These are phyloP conservation scores for Tamandua tetradactyla DNA, from an alignment of 2,797 vertebrate species.

Conservation along the genomic window DNA sequence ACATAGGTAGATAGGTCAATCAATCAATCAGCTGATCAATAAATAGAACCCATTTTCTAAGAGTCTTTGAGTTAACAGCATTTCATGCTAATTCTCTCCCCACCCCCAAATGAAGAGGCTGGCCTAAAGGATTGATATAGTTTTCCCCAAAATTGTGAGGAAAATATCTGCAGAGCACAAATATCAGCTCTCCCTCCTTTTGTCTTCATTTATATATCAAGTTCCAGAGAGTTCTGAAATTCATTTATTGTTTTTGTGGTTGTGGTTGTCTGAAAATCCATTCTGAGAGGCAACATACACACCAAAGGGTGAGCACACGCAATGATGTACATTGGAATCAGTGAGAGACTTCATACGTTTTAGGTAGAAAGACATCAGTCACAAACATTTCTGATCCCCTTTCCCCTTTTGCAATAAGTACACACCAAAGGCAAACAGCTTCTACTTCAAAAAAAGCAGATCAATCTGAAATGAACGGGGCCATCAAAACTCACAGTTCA, in stretches of 20 bases:
- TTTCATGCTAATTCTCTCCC: constrained; percentile 76
- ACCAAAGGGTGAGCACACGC: constrained; percentile 73
- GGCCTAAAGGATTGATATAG: constrained; percentile 79
- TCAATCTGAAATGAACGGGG: not conserved
- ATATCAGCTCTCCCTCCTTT: constrained; percentile 81
- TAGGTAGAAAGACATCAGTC: not conserved
- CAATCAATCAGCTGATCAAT: not conserved
- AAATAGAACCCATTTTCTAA: not conserved
- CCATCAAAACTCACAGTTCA: not conserved
- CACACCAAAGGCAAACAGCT: not conserved
- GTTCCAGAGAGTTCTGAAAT: constrained; percentile 73
- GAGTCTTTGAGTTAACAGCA: constrained; percentile 66
- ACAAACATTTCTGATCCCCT: not conserved
- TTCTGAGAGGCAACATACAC: constrained; percentile 51
- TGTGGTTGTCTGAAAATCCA: constrained; percentile 82
- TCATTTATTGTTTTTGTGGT: constrained; percentile 8
- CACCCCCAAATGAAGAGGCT: constrained; percentile 67
- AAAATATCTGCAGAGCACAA: constrained; percentile 79
- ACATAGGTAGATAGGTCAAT: not conserved
- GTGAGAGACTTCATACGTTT: constrained; percentile 61
- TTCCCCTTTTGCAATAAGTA: not conserved
- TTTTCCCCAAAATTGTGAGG: constrained; percentile 77
- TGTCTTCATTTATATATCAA: constrained; percentile 75
- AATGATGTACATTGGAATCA: constrained; percentile 50
- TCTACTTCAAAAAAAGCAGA: not conserved